phyloP scores from a whole-genome alignment of 2,797 vertebrate species.

The Pygocentrus nattereri region DNA sequence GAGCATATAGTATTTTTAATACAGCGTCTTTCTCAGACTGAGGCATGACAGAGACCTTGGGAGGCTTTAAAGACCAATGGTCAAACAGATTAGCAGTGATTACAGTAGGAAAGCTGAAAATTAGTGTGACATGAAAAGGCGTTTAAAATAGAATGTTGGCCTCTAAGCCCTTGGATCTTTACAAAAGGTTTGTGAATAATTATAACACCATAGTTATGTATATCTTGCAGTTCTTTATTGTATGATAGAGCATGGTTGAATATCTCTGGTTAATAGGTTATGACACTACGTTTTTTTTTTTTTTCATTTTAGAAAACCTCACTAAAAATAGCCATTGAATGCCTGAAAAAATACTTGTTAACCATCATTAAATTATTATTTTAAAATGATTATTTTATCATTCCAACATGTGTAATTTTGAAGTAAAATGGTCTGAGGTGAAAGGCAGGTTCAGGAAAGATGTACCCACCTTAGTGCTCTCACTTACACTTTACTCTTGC shows the following conservation, averaged over 20 bases:
- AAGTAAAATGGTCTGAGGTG: not conserved
- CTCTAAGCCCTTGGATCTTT: not conserved
- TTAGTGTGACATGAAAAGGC: not conserved
- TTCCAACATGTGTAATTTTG: not conserved
- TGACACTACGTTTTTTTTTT: not conserved
- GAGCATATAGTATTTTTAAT: not conserved
- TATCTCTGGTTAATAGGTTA: not conserved
- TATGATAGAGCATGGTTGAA: not conserved
- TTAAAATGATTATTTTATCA: not conserved
- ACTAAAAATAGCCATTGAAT: constrained; percentile 40
- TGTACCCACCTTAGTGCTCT: not conserved
- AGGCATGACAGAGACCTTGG: not conserved
- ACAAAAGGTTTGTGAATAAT: not conserved
- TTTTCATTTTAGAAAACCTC: not conserved
- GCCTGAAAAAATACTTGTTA: constrained; percentile 60
- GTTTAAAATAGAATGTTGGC: not conserved
- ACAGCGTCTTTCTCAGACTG: not conserved
- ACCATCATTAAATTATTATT: too few species aligned
- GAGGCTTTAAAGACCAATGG: not conserved
- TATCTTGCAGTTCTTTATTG: not conserved
- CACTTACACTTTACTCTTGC: constrained; percentile 7
- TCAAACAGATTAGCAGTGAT: constrained; percentile 9
- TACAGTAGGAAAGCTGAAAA: constrained; percentile 15
- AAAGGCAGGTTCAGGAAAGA: constrained; percentile 61
- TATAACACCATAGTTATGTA: not conserved